Conservation (phyloP, 2,888 invertebrate species). For the Trichogramma evanescens region DNA sequence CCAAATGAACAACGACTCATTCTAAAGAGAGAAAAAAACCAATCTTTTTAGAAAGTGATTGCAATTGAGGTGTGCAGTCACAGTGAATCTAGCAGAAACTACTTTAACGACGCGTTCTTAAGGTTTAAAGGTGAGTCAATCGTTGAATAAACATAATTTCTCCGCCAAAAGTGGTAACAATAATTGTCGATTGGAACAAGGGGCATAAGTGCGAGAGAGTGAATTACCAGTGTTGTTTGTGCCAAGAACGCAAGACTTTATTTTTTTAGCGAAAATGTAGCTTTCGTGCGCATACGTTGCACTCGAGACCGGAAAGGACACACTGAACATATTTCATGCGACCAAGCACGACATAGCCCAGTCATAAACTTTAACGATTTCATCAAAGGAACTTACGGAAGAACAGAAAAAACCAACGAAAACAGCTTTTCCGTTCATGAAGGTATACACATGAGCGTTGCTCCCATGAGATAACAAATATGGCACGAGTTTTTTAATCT, state of each 20-base stretch:
- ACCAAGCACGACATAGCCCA: not conserved
- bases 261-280: constrained; percentile 5
- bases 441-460: not conserved
- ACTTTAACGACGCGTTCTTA: too few relatives aligned
- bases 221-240: constrained; percentile 8
- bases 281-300: constrained; percentile 1
- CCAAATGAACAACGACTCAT: constrained; percentile 12
- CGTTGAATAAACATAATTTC: too few relatives aligned
- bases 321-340: constrained; percentile 4
- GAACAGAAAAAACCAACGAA: constrained; percentile 4
- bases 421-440: constrained; percentile 3
- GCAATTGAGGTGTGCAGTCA: too few relatives aligned
- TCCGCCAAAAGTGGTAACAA: constrained; percentile 9
- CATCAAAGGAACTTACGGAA: not conserved
- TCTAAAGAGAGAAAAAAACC: not conserved
- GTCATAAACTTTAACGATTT: constrained; percentile 19
- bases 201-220: constrained; percentile 7
- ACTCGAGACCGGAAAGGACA: not conserved
- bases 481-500: too few relatives aligned
- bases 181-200: not conserved
- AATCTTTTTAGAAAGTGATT: too few relatives aligned
- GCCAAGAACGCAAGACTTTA: constrained; percentile 3
- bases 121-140: too few relatives aligned
- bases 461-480: too few relatives aligned
- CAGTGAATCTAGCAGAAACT: too few relatives aligned